Conservation (phyloP, 2,888 invertebrate species). For the Drosophila ustulata region DNA sequence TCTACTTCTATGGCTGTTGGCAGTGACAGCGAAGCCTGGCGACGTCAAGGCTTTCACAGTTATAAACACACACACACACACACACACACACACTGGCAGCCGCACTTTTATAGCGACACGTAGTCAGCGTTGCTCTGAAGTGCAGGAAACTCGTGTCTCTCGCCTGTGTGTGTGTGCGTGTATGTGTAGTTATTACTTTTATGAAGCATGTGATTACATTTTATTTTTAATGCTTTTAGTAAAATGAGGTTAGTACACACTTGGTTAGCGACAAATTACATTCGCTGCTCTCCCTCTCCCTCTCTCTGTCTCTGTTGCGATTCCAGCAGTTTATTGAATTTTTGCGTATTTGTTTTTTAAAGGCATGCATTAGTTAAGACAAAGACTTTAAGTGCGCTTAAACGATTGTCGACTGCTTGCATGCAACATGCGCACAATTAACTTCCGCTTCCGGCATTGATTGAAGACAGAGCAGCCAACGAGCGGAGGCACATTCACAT, state of each 20-base stretch:
- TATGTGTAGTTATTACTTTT: conserved; percentile 80
- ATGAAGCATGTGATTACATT: conserved; percentile 82
- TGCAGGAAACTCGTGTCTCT: conserved; percentile 63
- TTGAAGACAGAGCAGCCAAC: conserved; percentile 49
- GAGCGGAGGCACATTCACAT: conserved; percentile 26
- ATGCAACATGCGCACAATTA: conserved; percentile 70
- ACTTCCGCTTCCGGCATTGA: conserved; percentile 78
- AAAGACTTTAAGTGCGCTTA: conserved; percentile 44
- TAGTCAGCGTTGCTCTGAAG: conserved; percentile 69
- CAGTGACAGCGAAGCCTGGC: conserved; percentile 57
- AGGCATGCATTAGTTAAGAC: conserved; percentile 20
- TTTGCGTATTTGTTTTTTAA: conserved; percentile 28
- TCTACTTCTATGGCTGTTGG: conserved; percentile 42
- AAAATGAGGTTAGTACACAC: conserved; percentile 81
- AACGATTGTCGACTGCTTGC: conserved; percentile 27
- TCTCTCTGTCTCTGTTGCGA: conserved; percentile 1
- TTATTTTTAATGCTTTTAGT: conserved; percentile 81
- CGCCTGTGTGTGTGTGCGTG: conserved; percentile 34
- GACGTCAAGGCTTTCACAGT: conserved; percentile 54
- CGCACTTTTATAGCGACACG: conserved; percentile 73
- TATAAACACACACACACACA: conserved; percentile 16
- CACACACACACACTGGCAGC: conserved; percentile 9
- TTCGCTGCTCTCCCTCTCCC: conserved; percentile 37
- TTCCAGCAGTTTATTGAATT: conserved; percentile 51
- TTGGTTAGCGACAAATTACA: conserved; percentile 81